Evolutionary conservation across 2,797 vertebrate species (phyloP).

Genomic region (Phylloscopus collybita): DNA sequence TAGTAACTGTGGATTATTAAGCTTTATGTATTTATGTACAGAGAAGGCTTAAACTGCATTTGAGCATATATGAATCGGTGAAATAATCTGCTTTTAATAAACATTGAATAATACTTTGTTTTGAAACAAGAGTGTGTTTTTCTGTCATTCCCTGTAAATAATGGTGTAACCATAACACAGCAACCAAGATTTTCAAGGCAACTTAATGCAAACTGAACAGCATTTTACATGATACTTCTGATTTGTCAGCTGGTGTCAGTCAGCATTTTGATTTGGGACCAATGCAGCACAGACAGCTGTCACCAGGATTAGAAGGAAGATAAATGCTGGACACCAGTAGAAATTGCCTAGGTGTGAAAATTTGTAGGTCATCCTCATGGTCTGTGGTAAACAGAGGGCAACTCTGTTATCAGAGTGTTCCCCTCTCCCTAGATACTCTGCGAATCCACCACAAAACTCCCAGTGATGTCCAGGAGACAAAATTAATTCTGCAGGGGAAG

Average conservation of each 20-base stretch:
- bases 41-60: neutral
- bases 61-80: neutral
- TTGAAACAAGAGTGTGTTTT: neutral
- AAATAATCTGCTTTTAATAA: slow-evolving; percentile 1
- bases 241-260: neutral
- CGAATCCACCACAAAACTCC: neutral
- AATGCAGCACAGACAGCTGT: neutral
- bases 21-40: neutral
- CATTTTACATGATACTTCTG: neutral
- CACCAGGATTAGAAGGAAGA: neutral
- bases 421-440: neutral
- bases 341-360: neutral
- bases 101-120: neutral
- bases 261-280: neutral
- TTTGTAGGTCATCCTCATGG: neutral
- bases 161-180: neutral
- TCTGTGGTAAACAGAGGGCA: neutral
- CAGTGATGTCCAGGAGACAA: neutral
- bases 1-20: neutral
- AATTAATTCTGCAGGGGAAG: neutral
- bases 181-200: neutral
- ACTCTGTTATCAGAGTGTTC: neutral
- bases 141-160: neutral
- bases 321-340: neutral
- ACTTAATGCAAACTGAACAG: neutral